phyloP scores from a whole-genome alignment of 2,797 vertebrate species.

The Mormyrus hasselquistii region DNA sequence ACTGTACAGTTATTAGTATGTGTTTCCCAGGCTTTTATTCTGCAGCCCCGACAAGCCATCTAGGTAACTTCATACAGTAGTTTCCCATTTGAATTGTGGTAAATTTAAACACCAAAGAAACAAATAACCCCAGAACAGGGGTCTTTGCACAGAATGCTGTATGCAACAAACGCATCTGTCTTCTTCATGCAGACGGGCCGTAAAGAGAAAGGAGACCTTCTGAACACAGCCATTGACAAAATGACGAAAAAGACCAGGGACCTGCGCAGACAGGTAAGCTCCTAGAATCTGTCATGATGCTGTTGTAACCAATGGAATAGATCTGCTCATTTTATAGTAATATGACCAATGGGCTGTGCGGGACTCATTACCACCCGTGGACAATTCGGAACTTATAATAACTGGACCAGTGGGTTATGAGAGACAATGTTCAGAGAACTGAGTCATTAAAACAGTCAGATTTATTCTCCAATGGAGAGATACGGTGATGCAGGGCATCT shows the following conservation, averaged over 20 bases:
- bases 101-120: neutral
- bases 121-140: neutral
- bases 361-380: neutral
- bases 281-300: neutral
- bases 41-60: neutral
- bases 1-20: neutral
- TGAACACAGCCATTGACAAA: conserved; percentile 75
- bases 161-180: neutral
- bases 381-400: neutral
- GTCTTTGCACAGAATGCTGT: neutral
- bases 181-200: conserved; percentile 64
- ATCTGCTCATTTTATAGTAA: neutral
- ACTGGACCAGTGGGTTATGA: neutral
- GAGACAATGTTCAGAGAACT: neutral
- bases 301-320: neutral
- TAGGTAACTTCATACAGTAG: neutral
- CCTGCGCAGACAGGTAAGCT: conserved; percentile 69
- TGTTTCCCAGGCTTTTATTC: neutral
- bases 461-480: neutral
- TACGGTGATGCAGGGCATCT: neutral
- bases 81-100: neutral
- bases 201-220: conserved; percentile 72
- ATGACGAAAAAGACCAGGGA: conserved; percentile 79
- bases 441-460: neutral
- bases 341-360: neutral